Base-by-base conservation (phyloP, 2,797 vertebrate genomes). In the Gobionotothen gibberifrons region DNA sequence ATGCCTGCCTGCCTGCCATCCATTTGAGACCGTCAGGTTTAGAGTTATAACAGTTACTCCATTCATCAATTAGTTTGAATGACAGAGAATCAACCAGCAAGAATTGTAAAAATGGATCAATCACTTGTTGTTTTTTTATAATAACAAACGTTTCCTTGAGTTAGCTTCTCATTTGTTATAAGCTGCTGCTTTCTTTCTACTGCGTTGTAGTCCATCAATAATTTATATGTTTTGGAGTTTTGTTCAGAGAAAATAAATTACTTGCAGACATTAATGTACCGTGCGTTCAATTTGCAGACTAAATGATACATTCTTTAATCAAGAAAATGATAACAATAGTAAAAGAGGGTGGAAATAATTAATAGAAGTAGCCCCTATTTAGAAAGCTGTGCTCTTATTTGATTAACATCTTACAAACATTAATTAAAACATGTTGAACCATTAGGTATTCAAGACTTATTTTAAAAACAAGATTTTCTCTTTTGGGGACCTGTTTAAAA, bases 391-490 rank as follows among this genome's bases (percentile, higher is more conserved):
- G 12, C 10, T 54, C 21, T 60, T 17, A 21, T 48, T 48, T 26
- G 13, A 39, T 9, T 32, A 6, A 26, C 42, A 2, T 43, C 0
- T 26, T 21, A 21, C 48, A 43, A 65, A 65, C 16, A 53, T 43
- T 12, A 9, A 65, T 43, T 29, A 43, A 66, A 51, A 63, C 4
- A 16, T n/a, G 21, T 40, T 59, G 7, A 39, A 61, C 6, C 2
- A 40, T 57, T 52, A 3, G 6, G 7, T 39, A 54, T 19, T 75
- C 19, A 62, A 57, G 40, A 43, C 14, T 43, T 17, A 8, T 29
- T 68, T 17, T 39, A 17, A 40, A 8, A 68, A 53, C 9, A 72
- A 56, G 3, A 57, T 70, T 56, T 57, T 0, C 12, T 72, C 65
- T 36, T 61, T 65, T 10, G 4, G 3, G 12, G 49, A 53, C 3